phyloP scores from a whole-genome alignment of 2,113 vertebrate species.

The Camarhynchus parvulus region DNA sequence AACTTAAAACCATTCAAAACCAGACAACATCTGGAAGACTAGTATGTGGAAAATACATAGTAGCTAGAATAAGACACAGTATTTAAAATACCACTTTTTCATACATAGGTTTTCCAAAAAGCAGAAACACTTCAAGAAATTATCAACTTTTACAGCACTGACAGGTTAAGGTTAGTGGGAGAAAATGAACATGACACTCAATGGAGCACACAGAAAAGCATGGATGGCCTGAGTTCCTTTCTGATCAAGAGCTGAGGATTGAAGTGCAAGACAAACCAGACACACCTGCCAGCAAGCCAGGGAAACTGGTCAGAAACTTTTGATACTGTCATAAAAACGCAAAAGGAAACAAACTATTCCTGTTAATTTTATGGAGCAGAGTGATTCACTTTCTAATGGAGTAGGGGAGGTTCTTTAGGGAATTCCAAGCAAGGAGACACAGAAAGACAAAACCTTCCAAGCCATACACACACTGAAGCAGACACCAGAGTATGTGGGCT shows the following conservation, averaged over 20 bases:
- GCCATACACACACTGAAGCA: neutral
- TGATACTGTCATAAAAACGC: neutral
- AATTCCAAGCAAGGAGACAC: neutral
- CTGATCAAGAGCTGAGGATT: neutral
- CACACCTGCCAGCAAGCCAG: neutral
- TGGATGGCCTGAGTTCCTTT: neutral
- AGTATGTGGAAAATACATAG: neutral
- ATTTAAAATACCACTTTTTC: neutral
- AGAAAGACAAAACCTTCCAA: neutral
- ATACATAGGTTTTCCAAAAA: neutral
- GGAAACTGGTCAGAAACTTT: neutral
- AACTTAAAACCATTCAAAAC: neutral
- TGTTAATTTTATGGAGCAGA: neutral
- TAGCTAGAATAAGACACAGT: neutral
- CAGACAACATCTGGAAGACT: neutral
- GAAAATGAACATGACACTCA: neutral
- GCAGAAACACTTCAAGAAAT: neutral
- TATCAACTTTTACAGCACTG: neutral
- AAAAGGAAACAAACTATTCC: neutral
- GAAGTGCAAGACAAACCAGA: neutral
- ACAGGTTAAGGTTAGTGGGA: neutral
- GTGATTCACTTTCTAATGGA: neutral
- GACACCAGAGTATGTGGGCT: neutral
- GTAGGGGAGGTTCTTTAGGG: neutral
- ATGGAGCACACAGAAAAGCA: neutral